phyloP scores from a whole-genome alignment of 2,113 vertebrate species.

The Motacilla alba region DNA sequence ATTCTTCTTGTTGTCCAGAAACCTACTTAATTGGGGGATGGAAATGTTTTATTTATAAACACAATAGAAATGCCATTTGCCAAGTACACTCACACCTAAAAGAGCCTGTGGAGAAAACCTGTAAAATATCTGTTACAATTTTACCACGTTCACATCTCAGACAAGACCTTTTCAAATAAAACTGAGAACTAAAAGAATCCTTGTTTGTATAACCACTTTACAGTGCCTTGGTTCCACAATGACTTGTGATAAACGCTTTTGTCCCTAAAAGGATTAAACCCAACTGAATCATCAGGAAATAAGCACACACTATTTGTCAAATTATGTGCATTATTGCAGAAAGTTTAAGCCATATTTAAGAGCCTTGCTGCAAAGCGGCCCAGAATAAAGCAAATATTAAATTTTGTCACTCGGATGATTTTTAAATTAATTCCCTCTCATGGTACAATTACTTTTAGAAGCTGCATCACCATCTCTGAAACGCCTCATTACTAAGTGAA shows the following conservation, averaged over 20 bases:
- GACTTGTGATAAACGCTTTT: neutral
- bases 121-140: neutral
- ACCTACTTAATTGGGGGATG: neutral
- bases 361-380: neutral
- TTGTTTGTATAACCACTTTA: neutral
- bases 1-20: neutral
- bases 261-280: neutral
- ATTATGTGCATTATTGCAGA: neutral
- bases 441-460: slow-evolving; percentile 1
- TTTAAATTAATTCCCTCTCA: neutral
- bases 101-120: neutral
- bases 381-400: slow-evolving; percentile 6
- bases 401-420: slow-evolving; percentile 4
- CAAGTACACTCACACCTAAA: neutral
- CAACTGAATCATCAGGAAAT: neutral
- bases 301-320: neutral
- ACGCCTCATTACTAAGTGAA: neutral
- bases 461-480: neutral
- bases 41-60: neutral
- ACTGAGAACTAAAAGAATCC: neutral
- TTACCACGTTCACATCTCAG: neutral
- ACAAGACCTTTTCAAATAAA: neutral
- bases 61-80: neutral
- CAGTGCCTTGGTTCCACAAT: neutral
- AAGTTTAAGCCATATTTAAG: neutral